phyloP scores from a whole-genome alignment of 2,888 invertebrate species.

The Eulithis prunata region DNA sequence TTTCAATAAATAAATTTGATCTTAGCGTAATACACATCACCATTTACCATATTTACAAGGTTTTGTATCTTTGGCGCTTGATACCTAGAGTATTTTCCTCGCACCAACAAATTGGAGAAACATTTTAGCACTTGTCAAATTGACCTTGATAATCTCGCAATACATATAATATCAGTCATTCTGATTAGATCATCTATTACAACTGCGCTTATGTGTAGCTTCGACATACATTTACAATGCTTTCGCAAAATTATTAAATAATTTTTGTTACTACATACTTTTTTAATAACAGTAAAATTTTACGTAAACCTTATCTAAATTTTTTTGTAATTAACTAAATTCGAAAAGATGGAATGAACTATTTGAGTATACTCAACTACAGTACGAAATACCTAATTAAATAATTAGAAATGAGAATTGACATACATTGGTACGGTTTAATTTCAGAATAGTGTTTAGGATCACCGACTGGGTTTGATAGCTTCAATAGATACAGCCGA shows the following conservation, averaged over 20 bases:
- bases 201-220: no score
- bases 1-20: constrained; percentile 32
- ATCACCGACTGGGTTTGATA: no score
- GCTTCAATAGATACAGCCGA: no score
- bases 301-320: constrained; percentile 8
- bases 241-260: no score
- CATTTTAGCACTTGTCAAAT: no score
- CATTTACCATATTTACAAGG: constrained; percentile 26
- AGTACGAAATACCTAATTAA: background rate
- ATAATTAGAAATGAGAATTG: background rate
- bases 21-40: constrained; percentile 21
- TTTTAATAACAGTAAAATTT: background rate
- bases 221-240: no score
- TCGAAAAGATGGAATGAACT: constrained; percentile 30
- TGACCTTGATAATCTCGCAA: no score
- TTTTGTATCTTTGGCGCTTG: constrained; percentile 45
- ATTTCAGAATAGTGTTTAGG: background rate
- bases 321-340: constrained; percentile 21
- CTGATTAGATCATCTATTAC: no score
- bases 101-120: no score
- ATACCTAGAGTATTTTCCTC: constrained; percentile 26
- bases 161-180: no score
- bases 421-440: background rate
- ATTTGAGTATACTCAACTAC: background rate
- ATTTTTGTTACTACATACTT: no score